These are phyloP conservation scores for Tinamus guttatus DNA, from an alignment of 2,113 vertebrate genomes.

Conservation along the genomic window DNA sequence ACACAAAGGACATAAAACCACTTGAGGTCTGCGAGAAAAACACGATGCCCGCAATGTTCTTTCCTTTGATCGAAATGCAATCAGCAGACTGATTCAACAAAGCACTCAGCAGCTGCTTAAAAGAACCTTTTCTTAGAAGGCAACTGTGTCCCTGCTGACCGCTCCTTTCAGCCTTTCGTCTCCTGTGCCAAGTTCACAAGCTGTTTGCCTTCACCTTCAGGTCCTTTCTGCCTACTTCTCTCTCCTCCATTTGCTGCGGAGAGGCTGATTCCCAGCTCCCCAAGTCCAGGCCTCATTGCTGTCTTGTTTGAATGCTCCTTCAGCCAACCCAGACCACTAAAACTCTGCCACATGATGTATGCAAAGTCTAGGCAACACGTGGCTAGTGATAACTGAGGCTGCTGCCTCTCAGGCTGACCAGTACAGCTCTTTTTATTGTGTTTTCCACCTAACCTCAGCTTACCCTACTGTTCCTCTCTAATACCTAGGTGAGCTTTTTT, in stretches of 20 bases:
- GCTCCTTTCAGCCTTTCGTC: background rate
- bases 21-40: background rate
- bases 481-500: background rate
- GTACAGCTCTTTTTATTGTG: background rate
- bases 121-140: background rate
- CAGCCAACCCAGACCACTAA: background rate
- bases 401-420: background rate
- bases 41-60: background rate
- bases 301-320: background rate
- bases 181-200: background rate
- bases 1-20: background rate
- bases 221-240: background rate
- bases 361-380: background rate
- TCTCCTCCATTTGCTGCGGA: background rate
- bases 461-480: background rate
- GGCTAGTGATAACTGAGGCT: background rate
- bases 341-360: background rate
- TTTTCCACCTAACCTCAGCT: background rate
- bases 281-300: background rate
- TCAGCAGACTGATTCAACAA: background rate
- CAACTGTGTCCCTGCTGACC: background rate
- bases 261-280: background rate
- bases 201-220: background rate
- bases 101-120: background rate
- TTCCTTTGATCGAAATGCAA: background rate